Evolutionary conservation across 64 coral and sea anemone genomes (phyloP).

Genomic region (Montipora efflorescens): DNA sequence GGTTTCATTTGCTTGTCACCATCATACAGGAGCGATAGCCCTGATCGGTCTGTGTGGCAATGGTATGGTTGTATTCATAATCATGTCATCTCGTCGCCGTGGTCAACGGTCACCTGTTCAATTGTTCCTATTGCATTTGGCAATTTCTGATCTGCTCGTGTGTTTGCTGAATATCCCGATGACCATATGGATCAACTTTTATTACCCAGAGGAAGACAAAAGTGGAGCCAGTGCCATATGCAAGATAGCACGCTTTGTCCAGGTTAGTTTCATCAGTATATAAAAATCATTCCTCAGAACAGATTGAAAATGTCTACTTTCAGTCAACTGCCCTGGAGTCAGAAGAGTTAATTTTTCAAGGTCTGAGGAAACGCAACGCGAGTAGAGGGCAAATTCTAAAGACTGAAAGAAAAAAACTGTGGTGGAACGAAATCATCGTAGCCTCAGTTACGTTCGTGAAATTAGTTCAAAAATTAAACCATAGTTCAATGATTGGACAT

Average conservation of each 20-base stretch:
- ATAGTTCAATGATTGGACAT: too few relatives aligned
- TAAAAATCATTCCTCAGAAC: too few relatives aligned
- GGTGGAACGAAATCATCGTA: too few relatives aligned
- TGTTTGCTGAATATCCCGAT: slow-evolving; percentile 86
- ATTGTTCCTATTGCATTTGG: slow-evolving; percentile 78
- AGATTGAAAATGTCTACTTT: too few relatives aligned
- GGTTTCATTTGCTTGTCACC: neutral
- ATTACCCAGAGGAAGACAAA: slow-evolving; percentile 51
- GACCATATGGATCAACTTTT: slow-evolving; percentile 76
- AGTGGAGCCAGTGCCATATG: slow-evolving; percentile 53
- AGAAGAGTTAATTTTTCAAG: too few relatives aligned
- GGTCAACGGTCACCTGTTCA: slow-evolving; percentile 62
- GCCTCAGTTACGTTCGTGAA: too few relatives aligned
- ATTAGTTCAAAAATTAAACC: too few relatives aligned
- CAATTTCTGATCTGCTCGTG: slow-evolving; percentile 83
- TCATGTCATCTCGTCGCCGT: slow-evolving; percentile 55
- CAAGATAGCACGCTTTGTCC: slow-evolving; percentile 75
- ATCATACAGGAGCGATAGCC: slow-evolving; percentile 53
- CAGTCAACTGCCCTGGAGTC: too few relatives aligned
- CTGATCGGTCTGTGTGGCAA: slow-evolving; percentile 74
- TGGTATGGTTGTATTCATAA: slow-evolving; percentile 64
- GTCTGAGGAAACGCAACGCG: too few relatives aligned
- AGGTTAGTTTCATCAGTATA: slow-evolving; percentile 50
- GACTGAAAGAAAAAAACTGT: too few relatives aligned
- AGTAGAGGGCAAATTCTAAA: too few relatives aligned